Base-by-base conservation (phyloP, 2,113 vertebrate species). In the Cyphomyrus plagiostoma region DNA sequence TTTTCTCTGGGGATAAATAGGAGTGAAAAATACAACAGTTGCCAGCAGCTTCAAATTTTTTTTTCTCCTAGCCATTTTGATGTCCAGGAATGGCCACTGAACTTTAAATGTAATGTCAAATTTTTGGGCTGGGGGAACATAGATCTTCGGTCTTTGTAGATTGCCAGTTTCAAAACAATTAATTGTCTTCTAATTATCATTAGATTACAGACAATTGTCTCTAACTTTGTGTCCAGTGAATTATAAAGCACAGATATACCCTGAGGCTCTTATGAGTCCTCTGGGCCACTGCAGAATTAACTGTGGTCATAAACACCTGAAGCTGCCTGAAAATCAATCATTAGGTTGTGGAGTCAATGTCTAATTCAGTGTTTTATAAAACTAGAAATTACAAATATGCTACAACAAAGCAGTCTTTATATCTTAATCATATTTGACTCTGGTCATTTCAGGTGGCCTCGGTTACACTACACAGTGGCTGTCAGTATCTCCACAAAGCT, bases 101-200 rank as follows among this genome's bases (percentile, higher is more conserved):
- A 26, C 35, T 56, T 50, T 85, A 48, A 49, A 46, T 15, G 50
- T 39, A 50, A 42, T 11, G 11, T 84, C 74, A 58, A 82, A 58
- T 74, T 66, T 88, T 85, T 90, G 17, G 39, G 46, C 15, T 53
- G 42, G 53, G 58, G 53, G 50, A 89, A 19, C 9, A 90, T 70
- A 10, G 87, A 89, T 90, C 84, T 74, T 46, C 3, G 4, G 45
- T 21, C 42, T 89, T 80, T 26, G 13, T 21, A 66, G 88, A 86
- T n/a, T 74, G 82, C 48, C 52, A 39, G 62, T 89, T 89, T 86
- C 49, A 90, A 85, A 85, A 58, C 39, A 48, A 58, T 89, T 86
- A 83, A 89, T 89, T 82, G 50, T 89, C 62, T 50, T n/a, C 50
- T 88, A 77, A 74, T 89, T 74, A 90, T 89, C 88, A 42, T 80